Percentiles rank a stretch among this genome's conserved stretches.
Conservation (phyloP, 2,888 invertebrate species). For the Acheta domesticus region DNA sequence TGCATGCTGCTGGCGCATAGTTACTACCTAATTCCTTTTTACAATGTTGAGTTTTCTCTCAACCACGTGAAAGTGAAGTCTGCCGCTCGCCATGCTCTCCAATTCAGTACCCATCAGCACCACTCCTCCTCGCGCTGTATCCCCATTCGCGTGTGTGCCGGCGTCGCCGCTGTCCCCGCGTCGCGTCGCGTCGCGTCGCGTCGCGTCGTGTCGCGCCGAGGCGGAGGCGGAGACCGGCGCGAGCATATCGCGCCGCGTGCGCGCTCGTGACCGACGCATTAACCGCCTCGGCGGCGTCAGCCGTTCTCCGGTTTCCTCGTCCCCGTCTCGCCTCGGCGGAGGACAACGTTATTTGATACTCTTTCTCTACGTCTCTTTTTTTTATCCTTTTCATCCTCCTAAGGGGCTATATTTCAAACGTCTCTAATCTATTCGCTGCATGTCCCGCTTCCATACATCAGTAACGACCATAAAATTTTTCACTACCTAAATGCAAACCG, state of each 20-base stretch:
- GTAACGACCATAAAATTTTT: conserved; percentile 2
- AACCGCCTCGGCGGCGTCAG: neutral
- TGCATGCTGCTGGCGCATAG: no score
- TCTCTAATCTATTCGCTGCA: conserved; percentile 18
- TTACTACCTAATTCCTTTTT: no score
- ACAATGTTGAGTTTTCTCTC: no score
- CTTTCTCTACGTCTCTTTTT: neutral
- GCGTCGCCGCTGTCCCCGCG: no score
- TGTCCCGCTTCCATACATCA: conserved; percentile 10
- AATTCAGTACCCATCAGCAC: no score
- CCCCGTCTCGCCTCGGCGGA: neutral
- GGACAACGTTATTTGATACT: neutral
- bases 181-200: neutral
- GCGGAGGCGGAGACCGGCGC: neutral
- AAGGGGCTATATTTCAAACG: conserved; percentile 10
- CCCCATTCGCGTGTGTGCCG: no score
- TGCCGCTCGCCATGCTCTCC: no score
- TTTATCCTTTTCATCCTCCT: neutral
- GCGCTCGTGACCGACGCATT: neutral
- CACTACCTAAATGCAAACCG: conserved; percentile 18
- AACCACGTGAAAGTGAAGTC: no score
- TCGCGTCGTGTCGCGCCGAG: no score
- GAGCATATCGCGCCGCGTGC: neutral
- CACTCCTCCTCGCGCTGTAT: no score
- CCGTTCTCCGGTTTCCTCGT: neutral